Conservation (phyloP, 2,113 vertebrate genomes). For the Oxyura jamaicensis region DNA sequence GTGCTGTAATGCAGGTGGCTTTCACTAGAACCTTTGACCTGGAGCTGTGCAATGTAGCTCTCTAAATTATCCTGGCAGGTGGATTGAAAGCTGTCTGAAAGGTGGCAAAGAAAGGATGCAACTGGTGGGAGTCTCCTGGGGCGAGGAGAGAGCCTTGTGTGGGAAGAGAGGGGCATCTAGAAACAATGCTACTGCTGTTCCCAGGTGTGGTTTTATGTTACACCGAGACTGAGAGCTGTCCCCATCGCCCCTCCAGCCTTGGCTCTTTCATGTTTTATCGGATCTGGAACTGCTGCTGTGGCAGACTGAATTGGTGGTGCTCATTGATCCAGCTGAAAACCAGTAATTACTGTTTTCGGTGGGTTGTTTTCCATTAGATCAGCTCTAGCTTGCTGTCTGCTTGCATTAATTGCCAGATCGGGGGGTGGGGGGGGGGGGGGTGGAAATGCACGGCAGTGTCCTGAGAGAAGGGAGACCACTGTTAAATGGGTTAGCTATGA, state of each 20-base stretch:
- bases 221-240: background rate
- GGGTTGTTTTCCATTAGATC: background rate
- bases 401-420: background rate
- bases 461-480: background rate
- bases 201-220: background rate
- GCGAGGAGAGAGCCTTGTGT: background rate
- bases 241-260: background rate
- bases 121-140: background rate
- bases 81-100: slow-evolving; percentile 21
- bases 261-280: background rate
- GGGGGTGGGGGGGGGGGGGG: background rate
- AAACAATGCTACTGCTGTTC: background rate
- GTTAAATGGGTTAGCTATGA: background rate
- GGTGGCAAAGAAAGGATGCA: background rate
- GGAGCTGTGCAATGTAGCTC: background rate
- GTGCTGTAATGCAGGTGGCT: background rate
- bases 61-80: slow-evolving; percentile 33
- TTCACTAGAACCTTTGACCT: slow-evolving; percentile 22
- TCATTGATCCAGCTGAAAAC: background rate
- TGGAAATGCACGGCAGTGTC: background rate
- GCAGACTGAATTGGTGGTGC: background rate
- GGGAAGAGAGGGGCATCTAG: background rate
- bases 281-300: background rate
- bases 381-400: background rate
- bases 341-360: background rate